Conservation (phyloP, 92 coral and sea anemone species). For the Bergia sp. region DNA sequence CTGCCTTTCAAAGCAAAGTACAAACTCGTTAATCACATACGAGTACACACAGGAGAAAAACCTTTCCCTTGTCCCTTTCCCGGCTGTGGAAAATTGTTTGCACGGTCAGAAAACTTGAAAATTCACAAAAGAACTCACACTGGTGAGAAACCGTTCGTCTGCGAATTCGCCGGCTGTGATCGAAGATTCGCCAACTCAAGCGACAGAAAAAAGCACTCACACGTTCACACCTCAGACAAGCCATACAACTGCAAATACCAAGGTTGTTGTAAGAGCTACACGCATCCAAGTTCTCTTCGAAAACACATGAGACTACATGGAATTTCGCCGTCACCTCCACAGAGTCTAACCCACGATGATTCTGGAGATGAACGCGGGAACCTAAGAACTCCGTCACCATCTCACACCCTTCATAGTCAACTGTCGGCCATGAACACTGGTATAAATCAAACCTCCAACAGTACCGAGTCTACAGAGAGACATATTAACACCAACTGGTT, state of each 20-base stretch:
- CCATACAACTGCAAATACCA: conserved; percentile 98
- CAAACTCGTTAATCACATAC: conserved; percentile 94
- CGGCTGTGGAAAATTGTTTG: conserved; percentile 98
- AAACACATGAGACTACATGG: conserved; percentile 99
- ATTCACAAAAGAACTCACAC: conserved; percentile 99
- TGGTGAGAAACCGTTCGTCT: conserved; percentile 96
- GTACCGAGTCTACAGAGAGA: conserved; percentile 55
- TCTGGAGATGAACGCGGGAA: conserved; percentile 55
- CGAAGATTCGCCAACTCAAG: conserved; percentile 99
- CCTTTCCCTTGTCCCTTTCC: conserved; percentile 99
- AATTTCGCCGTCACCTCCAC: conserved; percentile 89
- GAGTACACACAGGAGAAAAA: conserved; percentile 98
- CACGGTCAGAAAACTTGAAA: conserved; percentile 97
- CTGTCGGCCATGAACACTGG: conserved; percentile 52
- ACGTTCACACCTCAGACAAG: conserved; percentile 98
- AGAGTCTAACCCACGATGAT: conserved; percentile 63
- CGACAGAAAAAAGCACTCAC: conserved; percentile 99
- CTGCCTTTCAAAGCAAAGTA: conserved; percentile 98
- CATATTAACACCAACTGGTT: conserved; percentile 79
- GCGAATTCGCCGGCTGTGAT: conserved; percentile 97
- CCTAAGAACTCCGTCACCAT: conserved; percentile 74
- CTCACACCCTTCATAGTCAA: conserved; percentile 57
- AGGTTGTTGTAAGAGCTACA: conserved; percentile 96
- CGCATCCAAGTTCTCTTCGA: conserved; percentile 98
- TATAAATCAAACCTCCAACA: conserved; percentile 53